These are phyloP conservation scores for Rosalia funebris DNA, from an alignment of 2,888 invertebrate genomes.

Conservation along the genomic window DNA sequence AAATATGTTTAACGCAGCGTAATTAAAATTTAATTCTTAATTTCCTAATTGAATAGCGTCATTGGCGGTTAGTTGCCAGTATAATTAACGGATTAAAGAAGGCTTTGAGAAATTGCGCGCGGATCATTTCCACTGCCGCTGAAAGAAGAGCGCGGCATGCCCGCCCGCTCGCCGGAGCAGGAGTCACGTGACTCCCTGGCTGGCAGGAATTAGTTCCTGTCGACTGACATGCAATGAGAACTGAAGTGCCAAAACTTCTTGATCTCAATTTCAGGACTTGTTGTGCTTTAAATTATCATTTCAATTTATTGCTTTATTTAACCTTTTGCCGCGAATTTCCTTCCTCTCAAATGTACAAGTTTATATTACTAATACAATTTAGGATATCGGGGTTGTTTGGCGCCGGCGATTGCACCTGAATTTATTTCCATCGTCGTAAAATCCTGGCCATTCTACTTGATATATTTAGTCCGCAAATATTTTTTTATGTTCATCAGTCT, in stretches of 20 bases:
- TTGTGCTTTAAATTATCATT: slow-evolving; percentile 32
- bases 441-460: too few relatives aligned
- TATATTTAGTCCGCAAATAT: too few relatives aligned
- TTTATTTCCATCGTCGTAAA: too few relatives aligned
- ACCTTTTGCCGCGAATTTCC: slow-evolving; percentile 20
- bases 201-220: slow-evolving; percentile 48
- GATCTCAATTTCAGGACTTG: slow-evolving; percentile 41
- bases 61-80: slow-evolving; percentile 59
- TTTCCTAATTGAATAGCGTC: slow-evolving; percentile 62
- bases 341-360: slow-evolving; percentile 1
- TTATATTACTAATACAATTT: slow-evolving; percentile 15
- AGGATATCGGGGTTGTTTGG: too few relatives aligned
- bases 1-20: slow-evolving; percentile 46
- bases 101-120: slow-evolving; percentile 61
- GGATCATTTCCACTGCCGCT: slow-evolving; percentile 47
- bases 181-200: slow-evolving; percentile 38
- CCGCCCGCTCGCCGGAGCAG: slow-evolving; percentile 5
- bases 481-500: too few relatives aligned
- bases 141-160: slow-evolving; percentile 35
- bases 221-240: slow-evolving; percentile 49
- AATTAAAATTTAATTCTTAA: slow-evolving; percentile 58
- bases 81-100: slow-evolving; percentile 61
- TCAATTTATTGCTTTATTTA: slow-evolving; percentile 28
- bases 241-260: slow-evolving; percentile 48
- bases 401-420: too few relatives aligned